Percentiles rank a stretch among this genome's conserved stretches.
phyloP scores from a whole-genome alignment of 2,113 vertebrate species.

The Melanotaenia duboulayi region DNA sequence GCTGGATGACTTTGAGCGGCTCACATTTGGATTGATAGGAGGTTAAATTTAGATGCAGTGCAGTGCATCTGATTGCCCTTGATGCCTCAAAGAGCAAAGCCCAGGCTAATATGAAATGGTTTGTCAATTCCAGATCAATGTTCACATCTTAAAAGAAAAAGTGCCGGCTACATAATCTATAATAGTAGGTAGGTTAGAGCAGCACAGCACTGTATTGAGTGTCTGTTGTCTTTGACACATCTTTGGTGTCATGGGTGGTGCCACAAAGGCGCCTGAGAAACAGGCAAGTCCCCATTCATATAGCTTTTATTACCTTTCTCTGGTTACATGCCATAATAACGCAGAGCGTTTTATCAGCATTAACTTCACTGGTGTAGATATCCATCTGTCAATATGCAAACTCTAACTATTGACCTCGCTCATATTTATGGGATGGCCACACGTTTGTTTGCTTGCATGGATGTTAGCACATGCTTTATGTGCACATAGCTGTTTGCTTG shows the following conservation, averaged over 20 bases:
- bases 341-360: slow-evolving; percentile 69
- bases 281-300: slow-evolving; percentile 63
- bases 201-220: slow-evolving; percentile 69
- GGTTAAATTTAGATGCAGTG: slow-evolving; percentile 69
- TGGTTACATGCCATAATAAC: slow-evolving; percentile 72
- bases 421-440: slow-evolving; percentile 44
- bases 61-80: slow-evolving; percentile 75
- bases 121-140: slow-evolving; percentile 79
- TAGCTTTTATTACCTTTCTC: slow-evolving; percentile 76
- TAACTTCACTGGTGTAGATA: slow-evolving; percentile 68
- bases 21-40: slow-evolving; percentile 64
- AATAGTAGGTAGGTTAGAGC: slow-evolving; percentile 51
- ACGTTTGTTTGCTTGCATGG: slow-evolving; percentile 28
- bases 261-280: slow-evolving; percentile 75
- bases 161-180: slow-evolving; percentile 68
- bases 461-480: slow-evolving; percentile 3
- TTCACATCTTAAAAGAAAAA: slow-evolving; percentile 70
- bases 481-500: not conserved
- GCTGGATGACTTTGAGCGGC: slow-evolving; percentile 60
- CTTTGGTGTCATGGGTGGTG: slow-evolving; percentile 80
- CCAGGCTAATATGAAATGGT: slow-evolving; percentile 73
- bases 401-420: slow-evolving; percentile 49
- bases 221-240: slow-evolving; percentile 79
- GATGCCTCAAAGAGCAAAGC: slow-evolving; percentile 67
- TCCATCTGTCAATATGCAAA: slow-evolving; percentile 73